Base-by-base conservation (phyloP, 2,888 invertebrate species). In the Orthonychiurus folsomi region DNA sequence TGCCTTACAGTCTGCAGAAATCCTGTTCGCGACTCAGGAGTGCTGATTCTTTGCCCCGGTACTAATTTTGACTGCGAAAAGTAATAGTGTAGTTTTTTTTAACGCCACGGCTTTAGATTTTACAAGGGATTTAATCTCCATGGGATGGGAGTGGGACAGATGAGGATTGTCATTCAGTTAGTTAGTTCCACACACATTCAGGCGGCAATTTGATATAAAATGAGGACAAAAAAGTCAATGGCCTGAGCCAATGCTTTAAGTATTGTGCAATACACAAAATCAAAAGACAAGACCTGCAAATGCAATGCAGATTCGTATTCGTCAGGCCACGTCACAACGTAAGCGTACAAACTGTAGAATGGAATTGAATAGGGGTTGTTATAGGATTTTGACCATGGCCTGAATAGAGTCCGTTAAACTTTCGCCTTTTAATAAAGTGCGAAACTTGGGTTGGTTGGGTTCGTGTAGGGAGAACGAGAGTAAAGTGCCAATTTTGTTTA, bases 191-290 rank as follows among this genome's bases (percentile, higher is more conserved):
- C 37, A 37, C 5, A 37, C 5, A 37, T 37, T 5, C 37, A 37
- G 37, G 15, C 5, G 15, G 37, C 15, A 37, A 37, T 15, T 37
- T 37, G 37, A 37, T 37, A 37, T 37, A 37, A 37, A 37, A 37
- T 37, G 37, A 37, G 37, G 37, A 37, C 37, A 37, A 37, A 37
- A 37, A 37, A 37, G 37, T 37, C 37, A 37, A 37, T 37, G 37
- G 9, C 37, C 37, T 37, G 37, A 37, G 5, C 37, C 37, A 37
- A 37, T 37, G 37, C 37, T 5, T 37, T 37, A 37, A 37, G 15
- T 37, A 37, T 37, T 37, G 37, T 37, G 37, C 37, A 37, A 37
- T 37, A 5, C 9, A n/a, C n/a, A 9, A 15, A 37, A 37, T 15
- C 37, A 9, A 37, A 37, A 37, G 37, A 37, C 37, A 37, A 37